Evolutionary conservation across 1,140 invertebrate species (phyloP).

Genomic region (Ips nitidus): DNA sequence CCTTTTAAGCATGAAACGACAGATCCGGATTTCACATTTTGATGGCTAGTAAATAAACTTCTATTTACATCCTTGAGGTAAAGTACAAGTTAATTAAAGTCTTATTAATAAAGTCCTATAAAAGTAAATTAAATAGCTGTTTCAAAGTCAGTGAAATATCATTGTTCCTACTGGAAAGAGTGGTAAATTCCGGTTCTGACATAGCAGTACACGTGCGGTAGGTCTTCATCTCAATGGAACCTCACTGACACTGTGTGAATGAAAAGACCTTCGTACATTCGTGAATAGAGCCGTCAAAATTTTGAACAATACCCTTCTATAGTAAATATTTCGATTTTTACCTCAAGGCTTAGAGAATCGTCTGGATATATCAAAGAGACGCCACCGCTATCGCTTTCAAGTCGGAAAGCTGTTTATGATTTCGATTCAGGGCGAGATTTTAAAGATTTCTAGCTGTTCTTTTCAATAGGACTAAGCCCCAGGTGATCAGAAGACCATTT

Average conservation of each 20-base stretch:
- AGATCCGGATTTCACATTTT: not conserved
- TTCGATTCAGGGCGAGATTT: conserved; percentile 3
- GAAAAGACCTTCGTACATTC: conserved; percentile 19
- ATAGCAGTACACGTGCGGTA: conserved; percentile 18
- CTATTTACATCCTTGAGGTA: not conserved
- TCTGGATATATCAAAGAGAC: conserved; percentile 25
- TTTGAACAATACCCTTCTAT: conserved; percentile 20
- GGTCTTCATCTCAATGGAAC: conserved; percentile 24
- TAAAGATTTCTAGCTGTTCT: conserved; percentile 13
- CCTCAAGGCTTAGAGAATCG: not conserved
- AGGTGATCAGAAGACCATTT: conserved; percentile 26
- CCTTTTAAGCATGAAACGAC: not conserved
- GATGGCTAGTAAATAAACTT: not conserved
- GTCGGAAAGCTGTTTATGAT: conserved; percentile 17
- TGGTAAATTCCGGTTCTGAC: conserved; percentile 1
- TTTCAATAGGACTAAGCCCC: conserved; percentile 6
- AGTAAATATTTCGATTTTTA: conserved; percentile 30
- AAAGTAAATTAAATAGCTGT: too few relatives aligned
- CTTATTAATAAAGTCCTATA: too few relatives aligned
- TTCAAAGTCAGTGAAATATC: too few relatives aligned
- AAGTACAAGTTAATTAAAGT: too few relatives aligned
- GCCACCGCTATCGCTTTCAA: conserved; percentile 23
- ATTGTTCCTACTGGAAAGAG: too few relatives aligned
- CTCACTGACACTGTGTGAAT: conserved; percentile 24
- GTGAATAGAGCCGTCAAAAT: conserved; percentile 30